Conservation (phyloP, 37 sponge, comb jelly and placozoan species). For the Amphimedon queenslandica region DNA sequence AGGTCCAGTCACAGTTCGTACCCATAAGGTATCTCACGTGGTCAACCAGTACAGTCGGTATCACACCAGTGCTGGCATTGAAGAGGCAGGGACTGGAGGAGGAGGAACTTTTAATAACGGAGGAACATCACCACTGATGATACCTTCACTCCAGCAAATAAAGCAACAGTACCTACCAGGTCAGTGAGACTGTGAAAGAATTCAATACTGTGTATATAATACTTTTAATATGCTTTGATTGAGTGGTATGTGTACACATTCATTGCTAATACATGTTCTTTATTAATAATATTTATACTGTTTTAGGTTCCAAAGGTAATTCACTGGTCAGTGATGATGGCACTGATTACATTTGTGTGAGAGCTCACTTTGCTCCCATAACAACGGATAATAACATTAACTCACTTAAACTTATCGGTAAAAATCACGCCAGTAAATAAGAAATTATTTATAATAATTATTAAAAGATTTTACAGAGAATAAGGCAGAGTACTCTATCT, state of each 20-base stretch:
- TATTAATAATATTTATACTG: background rate
- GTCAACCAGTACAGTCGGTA: slow-evolving; percentile 85
- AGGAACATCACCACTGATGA: slow-evolving; percentile 20
- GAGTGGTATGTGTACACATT: too few species aligned
- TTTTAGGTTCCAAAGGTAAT: background rate
- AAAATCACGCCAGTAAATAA: background rate
- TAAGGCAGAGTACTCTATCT: slow-evolving; percentile 40
- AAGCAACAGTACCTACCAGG: slow-evolving; percentile 59
- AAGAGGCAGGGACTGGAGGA: background rate
- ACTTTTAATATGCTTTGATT: too few species aligned
- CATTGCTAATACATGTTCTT: too few species aligned
- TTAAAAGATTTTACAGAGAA: slow-evolving; percentile 15
- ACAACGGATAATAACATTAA: background rate
- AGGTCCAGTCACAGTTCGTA: slow-evolving; percentile 71
- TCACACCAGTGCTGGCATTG: slow-evolving; percentile 97
- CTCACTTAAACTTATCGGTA: background rate
- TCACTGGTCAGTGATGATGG: background rate
- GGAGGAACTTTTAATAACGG: slow-evolving; percentile 31
- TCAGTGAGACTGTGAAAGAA: too few species aligned
- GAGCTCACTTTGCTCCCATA: slow-evolving; percentile 2
- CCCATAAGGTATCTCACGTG: slow-evolving; percentile 69
- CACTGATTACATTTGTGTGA: background rate
- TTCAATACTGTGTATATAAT: too few species aligned
- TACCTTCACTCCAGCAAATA: slow-evolving; percentile 51
- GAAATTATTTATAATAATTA: background rate